Percentiles rank a stretch among this genome's conserved stretches.
These are phyloP conservation scores for Amphipyra tragopoginis DNA, from an alignment of 2,888 invertebrate genomes.

Conservation along the genomic window DNA sequence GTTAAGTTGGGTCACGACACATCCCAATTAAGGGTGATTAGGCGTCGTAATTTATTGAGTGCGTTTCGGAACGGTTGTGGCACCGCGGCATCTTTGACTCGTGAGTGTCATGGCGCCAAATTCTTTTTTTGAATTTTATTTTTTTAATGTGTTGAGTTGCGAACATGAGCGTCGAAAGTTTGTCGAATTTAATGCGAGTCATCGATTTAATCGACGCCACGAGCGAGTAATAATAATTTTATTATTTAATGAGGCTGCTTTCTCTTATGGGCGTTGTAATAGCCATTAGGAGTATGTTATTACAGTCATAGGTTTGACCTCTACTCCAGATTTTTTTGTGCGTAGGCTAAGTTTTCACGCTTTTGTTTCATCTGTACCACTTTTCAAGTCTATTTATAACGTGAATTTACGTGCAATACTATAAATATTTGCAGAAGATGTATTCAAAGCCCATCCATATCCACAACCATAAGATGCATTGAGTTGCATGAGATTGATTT, in stretches of 20 bases:
- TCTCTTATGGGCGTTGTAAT: slow-evolving; percentile 56
- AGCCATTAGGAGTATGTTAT: slow-evolving; percentile 54
- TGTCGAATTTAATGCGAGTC: slow-evolving; percentile 56
- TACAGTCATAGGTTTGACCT: slow-evolving; percentile 54
- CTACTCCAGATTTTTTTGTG: slow-evolving; percentile 38
- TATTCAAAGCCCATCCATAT: no score
- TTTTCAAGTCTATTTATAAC: neutral
- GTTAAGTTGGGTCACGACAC: slow-evolving; percentile 89
- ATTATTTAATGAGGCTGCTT: slow-evolving; percentile 57
- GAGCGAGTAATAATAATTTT: slow-evolving; percentile 58
- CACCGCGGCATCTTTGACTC: slow-evolving; percentile 78
- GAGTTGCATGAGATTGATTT: no score
- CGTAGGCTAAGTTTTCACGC: slow-evolving; percentile 34
- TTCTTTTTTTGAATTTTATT: slow-evolving; percentile 65
- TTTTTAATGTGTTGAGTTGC: slow-evolving; percentile 80
- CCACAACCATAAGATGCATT: no score
- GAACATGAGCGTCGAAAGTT: slow-evolving; percentile 71
- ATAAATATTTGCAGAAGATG: no score
- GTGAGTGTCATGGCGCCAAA: slow-evolving; percentile 79
- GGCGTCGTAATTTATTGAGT: slow-evolving; percentile 87
- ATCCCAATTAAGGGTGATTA: slow-evolving; percentile 89
- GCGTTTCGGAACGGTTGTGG: slow-evolving; percentile 75
- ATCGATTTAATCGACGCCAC: slow-evolving; percentile 61
- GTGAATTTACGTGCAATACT: no score
- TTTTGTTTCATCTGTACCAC: neutral